These are phyloP conservation scores for Rhinogobio ventralis DNA, from an alignment of 2,797 vertebrate species.

Conservation along the genomic window DNA sequence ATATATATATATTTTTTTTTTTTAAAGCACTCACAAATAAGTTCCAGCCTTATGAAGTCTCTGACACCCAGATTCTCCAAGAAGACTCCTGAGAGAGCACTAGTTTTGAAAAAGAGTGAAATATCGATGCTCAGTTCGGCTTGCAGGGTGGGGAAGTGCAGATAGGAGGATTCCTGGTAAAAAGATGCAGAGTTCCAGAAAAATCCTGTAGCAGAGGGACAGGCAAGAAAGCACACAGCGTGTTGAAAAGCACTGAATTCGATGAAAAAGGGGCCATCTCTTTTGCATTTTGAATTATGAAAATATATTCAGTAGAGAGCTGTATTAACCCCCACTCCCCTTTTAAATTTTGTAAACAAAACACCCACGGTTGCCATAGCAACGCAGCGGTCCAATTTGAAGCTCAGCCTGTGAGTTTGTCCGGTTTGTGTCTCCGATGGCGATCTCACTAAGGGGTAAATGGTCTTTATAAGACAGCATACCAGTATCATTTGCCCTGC, in stretches of 20 bases:
- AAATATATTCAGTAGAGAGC: slow-evolving; percentile 48
- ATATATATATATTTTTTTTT: not conserved
- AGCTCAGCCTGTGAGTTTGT: slow-evolving; percentile 84
- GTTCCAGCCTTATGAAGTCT: slow-evolving; percentile 84
- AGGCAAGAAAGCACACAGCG: slow-evolving; percentile 1
- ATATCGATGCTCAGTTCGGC: slow-evolving; percentile 84
- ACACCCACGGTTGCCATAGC: slow-evolving; percentile 89
- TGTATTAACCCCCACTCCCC: slow-evolving; percentile 36
- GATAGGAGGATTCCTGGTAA: slow-evolving; percentile 81
- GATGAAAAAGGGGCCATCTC: slow-evolving; percentile 18
- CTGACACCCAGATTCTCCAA: slow-evolving; percentile 86
- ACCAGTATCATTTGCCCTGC: slow-evolving; percentile 86
- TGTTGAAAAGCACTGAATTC: not conserved
- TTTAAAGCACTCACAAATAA: slow-evolving; percentile 81
- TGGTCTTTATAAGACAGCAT: slow-evolving; percentile 88
- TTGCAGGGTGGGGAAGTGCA: slow-evolving; percentile 85
- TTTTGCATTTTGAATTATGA: slow-evolving; percentile 35
- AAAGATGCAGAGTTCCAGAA: slow-evolving; percentile 88
- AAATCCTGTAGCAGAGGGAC: slow-evolving; percentile 75
- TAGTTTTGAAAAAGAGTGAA: slow-evolving; percentile 89
- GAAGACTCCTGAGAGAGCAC: slow-evolving; percentile 80
- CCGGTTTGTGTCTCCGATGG: slow-evolving; percentile 87
- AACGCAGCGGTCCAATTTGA: slow-evolving; percentile 86
- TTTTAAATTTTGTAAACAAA: slow-evolving; percentile 53
- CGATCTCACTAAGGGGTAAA: slow-evolving; percentile 87